phyloP scores from a whole-genome alignment of 2,113 vertebrate species.

The rat (Rattus norvegicus) region GRCr8 NC_086032.1:72206001-72206500 shows the following conservation, averaged over 20 bases:
- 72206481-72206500: neutral
- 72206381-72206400: neutral
- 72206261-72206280: neutral
- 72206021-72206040: neutral
- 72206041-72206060: neutral
- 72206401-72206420: neutral
- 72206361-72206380: neutral
- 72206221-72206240: neutral
- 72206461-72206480: neutral
- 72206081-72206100: neutral
- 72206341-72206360: neutral
- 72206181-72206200: neutral
- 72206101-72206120: neutral
- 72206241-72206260: neutral
- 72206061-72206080: neutral
- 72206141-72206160: neutral
- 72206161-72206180: neutral
- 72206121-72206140: neutral
- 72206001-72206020: neutral
- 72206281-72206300: neutral
- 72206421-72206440: neutral
- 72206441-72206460: accelerated
- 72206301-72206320: neutral
- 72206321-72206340: neutral
- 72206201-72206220: neutral